Evolutionary conservation across 1,140 invertebrate genomes (phyloP).

Genomic region (Dinothrombium tinctorium): DNA sequence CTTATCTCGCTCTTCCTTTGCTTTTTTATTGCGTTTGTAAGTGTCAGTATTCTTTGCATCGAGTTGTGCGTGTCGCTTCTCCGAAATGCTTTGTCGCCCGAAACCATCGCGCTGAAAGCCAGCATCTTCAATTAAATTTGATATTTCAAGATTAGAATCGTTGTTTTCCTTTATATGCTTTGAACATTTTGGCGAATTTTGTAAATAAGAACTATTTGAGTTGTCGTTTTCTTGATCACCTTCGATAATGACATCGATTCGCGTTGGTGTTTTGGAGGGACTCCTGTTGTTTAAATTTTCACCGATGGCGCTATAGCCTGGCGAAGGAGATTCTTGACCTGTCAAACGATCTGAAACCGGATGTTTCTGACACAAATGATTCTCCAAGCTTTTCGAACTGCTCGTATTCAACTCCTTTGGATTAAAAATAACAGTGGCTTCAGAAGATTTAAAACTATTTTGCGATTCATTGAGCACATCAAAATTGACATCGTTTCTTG

Average conservation of each 20-base stretch:
- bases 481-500: neutral
- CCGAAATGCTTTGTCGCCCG: conserved; percentile 85
- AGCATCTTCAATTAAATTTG: conserved; percentile 1
- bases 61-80: conserved; percentile 75
- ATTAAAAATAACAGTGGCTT: neutral
- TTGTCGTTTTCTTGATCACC: neutral
- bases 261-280: neutral
- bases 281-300: neutral
- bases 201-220: neutral
- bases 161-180: no score
- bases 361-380: neutral
- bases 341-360: neutral
- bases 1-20: conserved; percentile 18
- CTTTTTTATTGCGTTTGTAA: conserved; percentile 74
- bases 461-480: neutral
- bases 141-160: neutral
- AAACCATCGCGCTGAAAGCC: conserved; percentile 46
- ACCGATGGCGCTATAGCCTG: neutral
- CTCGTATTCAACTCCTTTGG: no score
- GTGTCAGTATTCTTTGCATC: conserved; percentile 86
- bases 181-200: no score
- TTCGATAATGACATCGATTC: conserved; percentile 5
- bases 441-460: neutral
- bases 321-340: neutral
- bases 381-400: neutral